These are phyloP conservation scores for Chloromyia formosa DNA, from an alignment of 2,888 invertebrate genomes.

Conservation along the genomic window DNA sequence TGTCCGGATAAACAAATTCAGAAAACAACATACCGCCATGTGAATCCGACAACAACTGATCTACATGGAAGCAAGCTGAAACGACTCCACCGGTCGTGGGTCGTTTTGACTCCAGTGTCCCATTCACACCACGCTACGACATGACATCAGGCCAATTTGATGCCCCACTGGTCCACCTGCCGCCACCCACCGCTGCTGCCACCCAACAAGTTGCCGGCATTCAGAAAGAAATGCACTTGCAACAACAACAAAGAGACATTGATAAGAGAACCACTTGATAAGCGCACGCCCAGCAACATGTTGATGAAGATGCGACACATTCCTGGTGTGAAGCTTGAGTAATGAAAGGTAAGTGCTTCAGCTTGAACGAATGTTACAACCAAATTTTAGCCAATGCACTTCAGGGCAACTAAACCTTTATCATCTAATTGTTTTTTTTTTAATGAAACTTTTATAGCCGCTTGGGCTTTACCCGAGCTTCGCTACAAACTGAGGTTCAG, in stretches of 20 bases:
- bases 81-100: conserved; percentile 1
- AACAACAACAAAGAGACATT: neutral
- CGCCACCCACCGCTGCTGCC: neutral
- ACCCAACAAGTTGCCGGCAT: neutral
- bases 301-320: neutral
- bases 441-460: too few relatives aligned
- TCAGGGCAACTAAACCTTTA: too few relatives aligned
- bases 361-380: too few relatives aligned
- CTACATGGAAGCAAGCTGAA: neutral
- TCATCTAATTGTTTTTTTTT: too few relatives aligned
- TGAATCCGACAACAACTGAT: conserved; percentile 44
- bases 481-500: too few relatives aligned
- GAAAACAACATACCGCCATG: conserved; percentile 39
- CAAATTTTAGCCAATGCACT: too few relatives aligned
- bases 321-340: neutral
- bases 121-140: conserved; percentile 10
- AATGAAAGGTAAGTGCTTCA: neutral
- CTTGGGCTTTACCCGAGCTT: too few relatives aligned
- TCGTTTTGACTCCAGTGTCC: neutral
- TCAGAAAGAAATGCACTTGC: conserved; percentile 19
- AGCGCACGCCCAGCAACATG: conserved; percentile 12
- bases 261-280: neutral
- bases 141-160: conserved; percentile 13
- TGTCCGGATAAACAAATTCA: neutral
- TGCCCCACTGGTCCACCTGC: neutral